A percentile compares a stretch with the other conserved stretches of the same genome.
phyloP scores from a whole-genome alignment of 35 echinoderm and acorn worm species.

The Diadema setosum region DNA sequence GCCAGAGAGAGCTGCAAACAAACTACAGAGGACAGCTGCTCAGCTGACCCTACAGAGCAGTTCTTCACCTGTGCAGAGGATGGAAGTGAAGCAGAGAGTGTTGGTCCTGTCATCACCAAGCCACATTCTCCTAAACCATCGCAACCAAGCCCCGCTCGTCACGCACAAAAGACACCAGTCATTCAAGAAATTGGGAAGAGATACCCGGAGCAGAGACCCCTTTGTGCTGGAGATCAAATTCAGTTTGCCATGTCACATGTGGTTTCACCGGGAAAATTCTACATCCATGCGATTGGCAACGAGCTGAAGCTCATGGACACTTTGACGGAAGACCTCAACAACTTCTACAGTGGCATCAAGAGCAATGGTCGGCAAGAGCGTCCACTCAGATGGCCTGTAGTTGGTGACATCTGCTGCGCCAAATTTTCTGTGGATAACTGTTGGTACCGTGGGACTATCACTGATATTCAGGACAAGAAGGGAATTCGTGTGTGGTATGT shows the following conservation, averaged over 20 bases:
- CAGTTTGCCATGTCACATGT: slow-evolving; percentile 65
- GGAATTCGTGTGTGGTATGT: slow-evolving; percentile 13
- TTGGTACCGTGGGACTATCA: slow-evolving; percentile 37
- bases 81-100: neutral
- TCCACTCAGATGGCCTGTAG: neutral
- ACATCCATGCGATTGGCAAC: slow-evolving; percentile 30
- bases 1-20: neutral
- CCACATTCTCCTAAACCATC: neutral
- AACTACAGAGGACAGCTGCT: neutral
- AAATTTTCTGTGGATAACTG: slow-evolving; percentile 34
- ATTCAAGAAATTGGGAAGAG: neutral
- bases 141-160: neutral
- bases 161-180: neutral
- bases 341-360: neutral
- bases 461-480: neutral
- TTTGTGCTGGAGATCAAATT: neutral
- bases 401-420: slow-evolving; percentile 7
- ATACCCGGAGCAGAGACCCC: neutral
- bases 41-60: neutral
- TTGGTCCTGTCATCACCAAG: neutral
- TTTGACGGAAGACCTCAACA: slow-evolving; percentile 49
- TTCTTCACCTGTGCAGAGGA: slow-evolving; percentile 3
- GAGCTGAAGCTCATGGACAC: slow-evolving; percentile 41
- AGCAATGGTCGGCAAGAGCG: neutral
- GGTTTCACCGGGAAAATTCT: slow-evolving; percentile 51